A percentile compares a stretch with the other conserved stretches of the same genome.
Evolutionary conservation across 2,113 vertebrate species (phyloP).

Genomic region (Caracal caracal): DNA sequence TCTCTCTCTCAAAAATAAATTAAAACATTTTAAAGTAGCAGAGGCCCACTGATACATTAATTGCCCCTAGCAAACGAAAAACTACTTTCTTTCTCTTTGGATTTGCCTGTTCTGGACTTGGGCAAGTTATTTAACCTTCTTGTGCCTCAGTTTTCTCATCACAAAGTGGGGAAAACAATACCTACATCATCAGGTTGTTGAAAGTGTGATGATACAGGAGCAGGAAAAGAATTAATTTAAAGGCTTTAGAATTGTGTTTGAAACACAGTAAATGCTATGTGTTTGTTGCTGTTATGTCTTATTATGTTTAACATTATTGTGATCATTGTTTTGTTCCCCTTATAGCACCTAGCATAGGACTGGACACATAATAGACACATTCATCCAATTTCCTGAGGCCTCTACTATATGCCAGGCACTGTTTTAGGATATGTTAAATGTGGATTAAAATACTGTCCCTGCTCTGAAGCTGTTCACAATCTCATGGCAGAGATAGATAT

Average conservation of each 20-base stretch:
- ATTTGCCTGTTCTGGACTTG: constrained; percentile 1
- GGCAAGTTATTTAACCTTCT: not conserved
- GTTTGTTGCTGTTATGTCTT: not conserved
- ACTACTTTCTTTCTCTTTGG: not conserved
- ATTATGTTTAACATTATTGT: constrained; percentile 17
- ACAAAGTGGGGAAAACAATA: not conserved
- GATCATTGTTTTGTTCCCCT: not conserved
- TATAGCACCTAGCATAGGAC: not conserved
- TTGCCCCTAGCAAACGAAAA: not conserved
- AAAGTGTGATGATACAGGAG: not conserved
- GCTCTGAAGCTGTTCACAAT: not conserved
- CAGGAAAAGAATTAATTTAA: not conserved
- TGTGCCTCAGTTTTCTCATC: constrained; percentile 1
- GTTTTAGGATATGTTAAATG: not conserved
- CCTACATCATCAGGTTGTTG: not conserved
- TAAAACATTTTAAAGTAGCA: not conserved
- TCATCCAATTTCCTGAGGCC: not conserved
- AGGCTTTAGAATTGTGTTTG: constrained; percentile 7
- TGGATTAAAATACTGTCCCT: not conserved
- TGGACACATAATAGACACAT: not conserved
- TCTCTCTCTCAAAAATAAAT: no score
- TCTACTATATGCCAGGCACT: not conserved
- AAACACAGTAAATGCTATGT: not conserved
- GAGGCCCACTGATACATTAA: not conserved
- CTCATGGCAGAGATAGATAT: not conserved